A percentile compares a stretch with the other conserved stretches of the same genome.
These are phyloP conservation scores for Halichondria panicea DNA, from an alignment of 37 sponge, comb jelly and placozoan genomes.

Conservation along the genomic window DNA sequence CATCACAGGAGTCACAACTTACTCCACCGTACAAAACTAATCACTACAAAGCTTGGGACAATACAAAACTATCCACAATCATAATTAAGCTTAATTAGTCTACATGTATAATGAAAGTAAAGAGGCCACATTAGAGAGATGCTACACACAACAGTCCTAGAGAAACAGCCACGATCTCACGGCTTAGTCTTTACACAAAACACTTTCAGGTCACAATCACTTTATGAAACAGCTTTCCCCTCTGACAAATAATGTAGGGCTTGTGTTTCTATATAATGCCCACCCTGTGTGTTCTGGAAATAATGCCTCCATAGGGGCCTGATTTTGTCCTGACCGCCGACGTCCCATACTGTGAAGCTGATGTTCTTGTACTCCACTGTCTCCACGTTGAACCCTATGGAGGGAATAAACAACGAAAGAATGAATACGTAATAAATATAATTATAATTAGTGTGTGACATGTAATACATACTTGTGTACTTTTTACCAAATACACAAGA, in stretches of 20 bases:
- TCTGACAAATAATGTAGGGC: background rate
- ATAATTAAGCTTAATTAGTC: background rate
- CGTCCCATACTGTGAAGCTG: constrained; percentile 99
- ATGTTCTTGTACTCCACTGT: constrained; percentile 98
- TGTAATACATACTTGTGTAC: too few species aligned
- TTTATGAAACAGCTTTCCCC: background rate
- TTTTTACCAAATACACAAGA: background rate
- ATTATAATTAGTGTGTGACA: too few species aligned
- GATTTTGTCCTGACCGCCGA: constrained; percentile 99
- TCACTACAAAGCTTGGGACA: background rate
- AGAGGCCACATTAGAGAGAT: background rate
- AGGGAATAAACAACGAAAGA: background rate
- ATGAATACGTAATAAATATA: background rate
- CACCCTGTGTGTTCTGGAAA: constrained; percentile 99
- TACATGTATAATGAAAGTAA: background rate
- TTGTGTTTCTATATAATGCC: background rate
- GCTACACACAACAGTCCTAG: too few species aligned
- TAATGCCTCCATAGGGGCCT: constrained; percentile 99
- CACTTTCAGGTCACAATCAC: background rate
- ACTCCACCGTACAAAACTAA: background rate
- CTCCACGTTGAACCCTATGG: constrained; percentile 93
- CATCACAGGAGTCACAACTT: constrained; percentile 9
- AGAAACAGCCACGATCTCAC: too few species aligned
- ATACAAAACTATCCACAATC: background rate
- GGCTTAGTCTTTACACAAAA: background rate